Evolutionary conservation across 92 coral and sea anemone genomes (phyloP), one percentile per base, ranked within the genome.

Genomic region (Paramuricea clavata): DNA sequence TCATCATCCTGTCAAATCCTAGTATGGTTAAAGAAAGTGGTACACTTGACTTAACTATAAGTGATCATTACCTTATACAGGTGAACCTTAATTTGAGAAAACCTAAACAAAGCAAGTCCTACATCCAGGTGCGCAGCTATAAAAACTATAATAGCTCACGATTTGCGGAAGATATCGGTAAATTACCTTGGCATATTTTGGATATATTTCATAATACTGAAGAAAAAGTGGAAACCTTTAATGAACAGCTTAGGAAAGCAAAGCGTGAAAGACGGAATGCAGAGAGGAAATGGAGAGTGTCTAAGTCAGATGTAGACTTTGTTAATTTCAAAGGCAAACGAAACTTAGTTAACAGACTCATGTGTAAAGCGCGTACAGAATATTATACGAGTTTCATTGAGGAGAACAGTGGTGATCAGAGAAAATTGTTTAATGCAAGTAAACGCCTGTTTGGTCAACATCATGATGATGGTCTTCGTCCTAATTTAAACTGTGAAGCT

Each of bases 121-220:
- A 64, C 33, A 64, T 64, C 34, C 39, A 64, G 11, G 59, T 50
- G 12, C 21, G 59, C 2, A 50, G 59, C 59, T 64, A 64, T 25
- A 64, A 64, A 64, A 64, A 64, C 39, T 64, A 64, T 64, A 25
- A 64, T 64, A 26, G 13, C 19, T 32, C 12, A 16, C 30, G 39
- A 32, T 64, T 64, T 25, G 12, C 19, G 72, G 33, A 64, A 64
- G 72, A 64, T 25, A 64, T 32, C 11, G 39, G 33, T 64, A 64
- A 64, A 25, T 5, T 64, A 25, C 72, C 72, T 4, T 64, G 72
- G 72, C 72, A 64, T 16, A 25, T 64, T 64, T 25, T 64, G 39
- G 72, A 64, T 25, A 26, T 64, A 10, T 64, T 64, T 11, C 6
- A 64, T 64, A 32, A 64, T 25, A 25, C 13, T 32, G 72, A 64